Evolutionary conservation across 2,888 invertebrate species (phyloP).

Genomic region (Dascillus cervinus): DNA sequence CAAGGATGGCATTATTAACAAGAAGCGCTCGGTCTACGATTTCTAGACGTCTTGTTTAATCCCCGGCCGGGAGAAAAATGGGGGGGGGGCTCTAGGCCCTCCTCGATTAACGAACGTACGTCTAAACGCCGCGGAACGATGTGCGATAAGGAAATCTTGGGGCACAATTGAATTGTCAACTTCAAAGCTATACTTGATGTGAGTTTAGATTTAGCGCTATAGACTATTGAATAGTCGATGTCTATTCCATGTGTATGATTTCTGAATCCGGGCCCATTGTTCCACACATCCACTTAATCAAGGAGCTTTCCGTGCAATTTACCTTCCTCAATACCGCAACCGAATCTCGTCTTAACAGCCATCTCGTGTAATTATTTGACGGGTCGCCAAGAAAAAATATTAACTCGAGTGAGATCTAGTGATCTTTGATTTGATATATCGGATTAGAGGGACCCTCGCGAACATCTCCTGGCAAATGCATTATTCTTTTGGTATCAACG

Average conservation of each 20-base stretch:
- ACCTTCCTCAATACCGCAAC: conserved; percentile 5
- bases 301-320: conserved; percentile 32
- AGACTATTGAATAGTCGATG: conserved; percentile 36
- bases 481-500: conserved; percentile 27
- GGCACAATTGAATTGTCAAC: conserved; percentile 40
- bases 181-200: conserved; percentile 38
- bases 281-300: conserved; percentile 31
- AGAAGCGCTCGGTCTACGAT: no score
- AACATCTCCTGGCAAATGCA: conserved; percentile 25
- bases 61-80: no score
- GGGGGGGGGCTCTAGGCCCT: no score
- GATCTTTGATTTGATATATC: conserved; percentile 38
- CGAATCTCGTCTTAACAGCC: no score
- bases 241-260: conserved; percentile 40
- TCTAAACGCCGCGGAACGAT: neutral
- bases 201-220: conserved; percentile 33
- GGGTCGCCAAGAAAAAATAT: no score
- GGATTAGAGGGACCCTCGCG: conserved; percentile 32
- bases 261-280: conserved; percentile 39
- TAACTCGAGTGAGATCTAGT: conserved; percentile 16
- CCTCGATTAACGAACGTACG: neutral
- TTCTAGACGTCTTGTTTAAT: no score
- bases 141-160: conserved; percentile 26
- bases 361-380: no score
- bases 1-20: no score